Evolutionary conservation across 2,888 invertebrate genomes (phyloP).

Genomic region (Chloroclysta siterata): DNA sequence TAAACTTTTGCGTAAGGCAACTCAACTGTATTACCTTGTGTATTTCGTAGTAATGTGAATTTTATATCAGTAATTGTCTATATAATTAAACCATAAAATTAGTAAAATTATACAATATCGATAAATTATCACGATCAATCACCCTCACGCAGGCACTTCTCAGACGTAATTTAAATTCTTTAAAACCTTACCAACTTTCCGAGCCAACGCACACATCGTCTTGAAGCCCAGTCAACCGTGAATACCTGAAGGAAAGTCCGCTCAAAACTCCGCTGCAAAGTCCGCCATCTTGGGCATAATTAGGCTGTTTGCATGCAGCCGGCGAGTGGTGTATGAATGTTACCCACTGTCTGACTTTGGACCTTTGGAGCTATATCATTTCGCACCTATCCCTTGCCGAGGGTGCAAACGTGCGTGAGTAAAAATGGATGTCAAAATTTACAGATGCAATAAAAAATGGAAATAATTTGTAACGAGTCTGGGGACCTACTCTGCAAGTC

Average conservation of each 20-base stretch:
- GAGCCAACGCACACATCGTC: constrained; percentile 41
- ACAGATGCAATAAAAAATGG: constrained; percentile 48
- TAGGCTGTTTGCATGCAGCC: constrained; percentile 80
- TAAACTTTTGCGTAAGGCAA: too few species aligned
- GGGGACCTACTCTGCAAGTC: too few species aligned
- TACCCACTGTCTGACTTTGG: constrained; percentile 84
- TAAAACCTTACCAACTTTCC: constrained; percentile 35
- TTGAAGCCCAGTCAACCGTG: constrained; percentile 54
- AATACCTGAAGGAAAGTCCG: constrained; percentile 54
- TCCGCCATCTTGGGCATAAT: constrained; percentile 81
- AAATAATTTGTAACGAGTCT: neutral
- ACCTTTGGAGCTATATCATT: constrained; percentile 83
- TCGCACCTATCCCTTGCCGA: constrained; percentile 71
- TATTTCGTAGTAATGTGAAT: too few species aligned
- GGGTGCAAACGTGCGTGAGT: constrained; percentile 49
- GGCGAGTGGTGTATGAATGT: constrained; percentile 79
- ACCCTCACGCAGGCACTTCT: neutral
- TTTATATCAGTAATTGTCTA: too few species aligned
- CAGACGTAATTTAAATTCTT: constrained; percentile 23
- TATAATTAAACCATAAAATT: too few species aligned
- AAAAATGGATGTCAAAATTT: constrained; percentile 72
- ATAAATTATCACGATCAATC: constrained; percentile 10
- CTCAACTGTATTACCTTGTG: too few species aligned
- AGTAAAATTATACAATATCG: too few species aligned
- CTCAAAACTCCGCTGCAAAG: too few species aligned